Evolutionary conservation across 2,113 vertebrate species (phyloP).

Genomic region (Rhinolophus ferrumequinum): DNA sequence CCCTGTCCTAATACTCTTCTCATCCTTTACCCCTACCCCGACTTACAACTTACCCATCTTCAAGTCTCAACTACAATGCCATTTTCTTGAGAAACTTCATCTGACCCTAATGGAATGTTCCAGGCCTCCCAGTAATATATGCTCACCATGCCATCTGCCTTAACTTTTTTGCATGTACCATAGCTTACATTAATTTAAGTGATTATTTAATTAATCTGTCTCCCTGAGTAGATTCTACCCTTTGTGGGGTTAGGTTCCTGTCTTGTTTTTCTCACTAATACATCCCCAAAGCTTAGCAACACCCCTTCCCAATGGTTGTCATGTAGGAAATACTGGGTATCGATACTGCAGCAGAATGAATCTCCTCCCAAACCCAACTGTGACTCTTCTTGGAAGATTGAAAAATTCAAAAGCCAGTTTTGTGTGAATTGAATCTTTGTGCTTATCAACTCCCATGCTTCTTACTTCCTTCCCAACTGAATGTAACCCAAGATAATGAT

Average conservation of each 20-base stretch:
- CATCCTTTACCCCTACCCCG: not conserved
- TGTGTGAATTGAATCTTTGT: not conserved
- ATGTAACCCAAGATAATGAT: not conserved
- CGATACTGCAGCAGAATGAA: not conserved
- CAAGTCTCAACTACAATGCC: not conserved
- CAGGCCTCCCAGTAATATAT: not conserved
- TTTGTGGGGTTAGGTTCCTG: not conserved
- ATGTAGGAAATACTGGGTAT: not conserved
- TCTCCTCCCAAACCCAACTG: not conserved
- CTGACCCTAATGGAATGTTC: not conserved
- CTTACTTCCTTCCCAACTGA: constrained; percentile 23
- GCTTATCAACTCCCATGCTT: not conserved
- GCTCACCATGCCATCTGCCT: not conserved
- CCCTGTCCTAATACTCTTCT: rapidly evolving
- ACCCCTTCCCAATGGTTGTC: not conserved
- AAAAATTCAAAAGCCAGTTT: not conserved
- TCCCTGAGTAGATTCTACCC: not conserved
- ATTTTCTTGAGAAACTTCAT: not conserved
- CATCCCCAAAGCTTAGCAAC: not conserved
- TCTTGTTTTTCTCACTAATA: not conserved
- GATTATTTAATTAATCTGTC: not conserved
- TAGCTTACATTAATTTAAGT: not conserved
- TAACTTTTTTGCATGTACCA: not conserved
- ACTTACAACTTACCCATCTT: not conserved
- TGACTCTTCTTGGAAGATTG: not conserved